Percentiles rank a stretch among this genome's conserved stretches.
phyloP scores from a whole-genome alignment of 1,140 invertebrate species.

The Ctenoplectra terminalis region DNA sequence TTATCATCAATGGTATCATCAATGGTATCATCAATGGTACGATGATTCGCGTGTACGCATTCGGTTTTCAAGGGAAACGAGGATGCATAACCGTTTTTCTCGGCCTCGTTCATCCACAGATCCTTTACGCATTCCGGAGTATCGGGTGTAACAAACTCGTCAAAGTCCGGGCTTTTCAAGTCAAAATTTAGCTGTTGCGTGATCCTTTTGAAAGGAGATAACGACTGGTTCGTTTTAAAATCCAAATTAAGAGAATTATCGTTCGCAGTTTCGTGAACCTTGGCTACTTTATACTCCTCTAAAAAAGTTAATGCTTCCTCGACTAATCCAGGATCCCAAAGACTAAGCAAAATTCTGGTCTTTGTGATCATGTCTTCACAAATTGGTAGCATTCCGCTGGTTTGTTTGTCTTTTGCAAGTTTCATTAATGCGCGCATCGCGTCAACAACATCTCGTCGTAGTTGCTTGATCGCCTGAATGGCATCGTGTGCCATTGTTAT shows the following conservation, averaged over 20 bases:
- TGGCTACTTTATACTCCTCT: conserved; percentile 88
- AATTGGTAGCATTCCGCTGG: conserved; percentile 89
- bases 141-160: conserved; percentile 88
- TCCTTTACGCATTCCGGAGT: conserved; percentile 85
- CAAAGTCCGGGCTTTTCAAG: conserved; percentile 87
- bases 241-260: conserved; percentile 74
- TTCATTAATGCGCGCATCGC: conserved; percentile 90
- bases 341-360: conserved; percentile 89
- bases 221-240: conserved; percentile 80
- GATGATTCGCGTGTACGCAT: not conserved
- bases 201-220: conserved; percentile 89
- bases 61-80: conserved; percentile 65
- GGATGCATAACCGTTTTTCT: conserved; percentile 68
- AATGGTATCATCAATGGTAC: too few species aligned
- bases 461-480: conserved; percentile 89
- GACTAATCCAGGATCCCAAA: conserved; percentile 92
- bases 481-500: conserved; percentile 92
- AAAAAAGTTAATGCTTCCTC: conserved; percentile 93
- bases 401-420: conserved; percentile 88
- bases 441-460: conserved; percentile 90
- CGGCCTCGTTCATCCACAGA: conserved; percentile 83
- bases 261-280: conserved; percentile 74
- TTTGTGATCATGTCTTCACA: conserved; percentile 91
- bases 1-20: not conserved
- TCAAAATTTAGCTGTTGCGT: conserved; percentile 90